Percentiles rank a stretch among this genome's conserved stretches.
These are phyloP conservation scores for Lamprologus tigripictilis DNA, from an alignment of 2,113 vertebrate species.

Conservation along the genomic window DNA sequence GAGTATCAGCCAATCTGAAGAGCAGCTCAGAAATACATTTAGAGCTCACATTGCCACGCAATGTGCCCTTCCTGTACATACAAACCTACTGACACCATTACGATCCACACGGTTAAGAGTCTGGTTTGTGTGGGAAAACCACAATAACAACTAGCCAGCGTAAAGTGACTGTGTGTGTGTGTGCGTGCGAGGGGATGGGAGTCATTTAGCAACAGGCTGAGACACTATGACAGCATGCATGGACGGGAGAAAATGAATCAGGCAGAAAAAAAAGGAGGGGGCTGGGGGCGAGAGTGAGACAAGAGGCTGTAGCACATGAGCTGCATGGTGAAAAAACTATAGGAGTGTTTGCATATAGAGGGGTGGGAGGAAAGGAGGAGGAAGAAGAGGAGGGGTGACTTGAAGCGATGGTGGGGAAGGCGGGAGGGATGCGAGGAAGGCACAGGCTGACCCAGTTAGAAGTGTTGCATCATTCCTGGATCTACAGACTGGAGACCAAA, in stretches of 20 bases:
- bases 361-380: not conserved
- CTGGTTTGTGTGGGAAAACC: not conserved
- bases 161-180: not conserved
- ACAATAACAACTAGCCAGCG: not conserved
- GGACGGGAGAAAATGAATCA: constrained; percentile 3
- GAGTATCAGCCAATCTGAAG: constrained; percentile 48
- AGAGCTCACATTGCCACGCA: not conserved
- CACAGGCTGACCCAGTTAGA: constrained; percentile 61
- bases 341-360: not conserved
- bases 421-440: constrained; percentile 16
- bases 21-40: constrained; percentile 7
- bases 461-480: constrained; percentile 55
- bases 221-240: not conserved
- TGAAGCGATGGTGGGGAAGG: not conserved
- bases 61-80: not conserved
- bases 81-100: constrained; percentile 15
- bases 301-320: constrained; percentile 37
- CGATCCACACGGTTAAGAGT: not conserved
- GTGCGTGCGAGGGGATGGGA: not conserved
- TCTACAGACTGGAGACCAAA: constrained; percentile 3
- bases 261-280: not conserved
- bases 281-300: not conserved
- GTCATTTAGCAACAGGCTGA: constrained; percentile 15
- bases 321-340: not conserved
- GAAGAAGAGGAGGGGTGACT: not conserved